Base-by-base conservation (phyloP, 2,888 invertebrate genomes). In the Mamestra brassicae region DNA sequence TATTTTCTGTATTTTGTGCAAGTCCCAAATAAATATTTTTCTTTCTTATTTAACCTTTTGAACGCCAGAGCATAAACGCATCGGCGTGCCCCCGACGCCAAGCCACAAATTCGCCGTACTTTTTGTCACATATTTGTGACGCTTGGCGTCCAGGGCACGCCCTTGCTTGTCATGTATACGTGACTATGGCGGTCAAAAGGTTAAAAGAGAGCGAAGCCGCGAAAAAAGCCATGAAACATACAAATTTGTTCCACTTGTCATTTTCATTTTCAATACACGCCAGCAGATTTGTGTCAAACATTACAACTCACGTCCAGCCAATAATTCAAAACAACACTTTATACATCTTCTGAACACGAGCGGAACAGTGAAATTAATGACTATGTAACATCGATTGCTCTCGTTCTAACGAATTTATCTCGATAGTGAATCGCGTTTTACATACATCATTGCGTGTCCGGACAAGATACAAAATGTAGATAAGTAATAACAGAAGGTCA, bases 391-490 rank as follows among this genome's bases (percentile, higher is more conserved):
- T 69, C 70, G 73, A 80, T 82, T 79, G 83, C 71, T 86, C 86
- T 86, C 70, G 64, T 68, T 81, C 62, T 73, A 74, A 76, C 78
- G 78, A 85, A 87, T 84, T 72, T 84, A 87, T 89, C 90, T 91
- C 83, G 85, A 88, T 86, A 72, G 82, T 71, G 77, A 83, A 84
- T 89, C 80, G 85, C 86, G 86, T 90, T 92, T 90, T 89, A 89
- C 91, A 92, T 92, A 91, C 86, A 83, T 87, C 86, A 78, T 90
- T 79, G 90, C 90, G 82, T 90, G 90, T 71, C 75, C 57, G 73
- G 63, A 42, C 58, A 38, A n/a, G 10, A 34, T 13, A n/a, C 38
- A 26, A 2, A 4, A 42, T 10, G 65, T 3, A 10, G 10, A 2
- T 2, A 7, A 2, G 0, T 17, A 17, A 5, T 52, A 15, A 1